Evolutionary conservation across 2,113 vertebrate species (phyloP), one percentile per base, ranked within the genome.

Genomic region (Rattus rattus): DNA sequence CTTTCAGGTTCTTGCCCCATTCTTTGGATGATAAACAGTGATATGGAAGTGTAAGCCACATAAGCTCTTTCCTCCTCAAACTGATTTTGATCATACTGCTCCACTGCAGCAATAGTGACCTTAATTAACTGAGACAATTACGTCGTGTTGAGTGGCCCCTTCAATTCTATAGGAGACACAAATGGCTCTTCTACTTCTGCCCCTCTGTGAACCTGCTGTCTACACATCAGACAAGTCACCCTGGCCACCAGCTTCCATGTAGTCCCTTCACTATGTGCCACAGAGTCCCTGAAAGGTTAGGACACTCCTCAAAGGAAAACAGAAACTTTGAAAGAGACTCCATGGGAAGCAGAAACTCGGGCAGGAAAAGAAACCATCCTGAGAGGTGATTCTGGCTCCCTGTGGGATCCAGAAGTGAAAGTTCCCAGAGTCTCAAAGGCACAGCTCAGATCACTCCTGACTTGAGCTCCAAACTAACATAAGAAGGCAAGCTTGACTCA

Each of bases 311-410:
- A 1, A 12, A 0, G 6, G 3, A 54, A 47, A 47, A 88, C 24
- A 91, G 79, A 92, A 95, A 94, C 77, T 94, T 72, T 69, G 54
- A 90, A 86, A 94, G 30, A 10, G 49, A 84, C 54, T 87, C 63
- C 52, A 88, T 93, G 93, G 56, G 39, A 87, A 69, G 61, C 19
- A 2, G 52, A 52, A 54, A n/a, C 80, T 80, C 28, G 22, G 36
- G 9, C 22, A 92, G 54, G 43, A 84, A 96, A 83, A 87, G 56
- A 90, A 84, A n/a, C 26, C 63, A 67, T 80, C 30, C 5, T 36
- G 79, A 36, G 39, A 65, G 88, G 47, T 52, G 61, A n/a, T 83
- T 93, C 94, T 90, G 80, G 69, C 56, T 94, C 84, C 84, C 39
- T 59, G 59, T 81, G 56, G 76, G 61, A 72, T 30, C 63, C 3